These are phyloP conservation scores for Esox lucius DNA, from an alignment of 2,797 vertebrate species.

Conservation along the genomic window DNA sequence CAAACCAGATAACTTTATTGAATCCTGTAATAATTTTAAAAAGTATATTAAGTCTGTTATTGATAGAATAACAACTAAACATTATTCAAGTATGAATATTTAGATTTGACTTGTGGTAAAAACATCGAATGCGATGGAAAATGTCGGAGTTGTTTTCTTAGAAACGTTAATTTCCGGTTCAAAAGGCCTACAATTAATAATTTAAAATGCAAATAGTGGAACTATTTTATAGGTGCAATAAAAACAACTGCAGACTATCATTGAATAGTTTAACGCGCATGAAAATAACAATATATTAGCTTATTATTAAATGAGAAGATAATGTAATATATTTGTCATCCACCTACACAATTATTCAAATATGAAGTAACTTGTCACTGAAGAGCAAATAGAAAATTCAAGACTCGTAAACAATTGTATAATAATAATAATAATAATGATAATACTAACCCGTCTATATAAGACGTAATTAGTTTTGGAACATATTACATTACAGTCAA, in stretches of 20 bases:
- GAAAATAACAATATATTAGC: not conserved
- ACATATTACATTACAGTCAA: not conserved
- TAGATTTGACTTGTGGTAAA: not conserved
- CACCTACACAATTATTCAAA: too few species aligned
- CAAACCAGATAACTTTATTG: not conserved
- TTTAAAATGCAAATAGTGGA: not conserved
- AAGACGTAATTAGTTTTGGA: not conserved
- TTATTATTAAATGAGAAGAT: not conserved
- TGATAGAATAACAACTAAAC: not conserved
- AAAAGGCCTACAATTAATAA: not conserved
- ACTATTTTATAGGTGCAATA: not conserved
- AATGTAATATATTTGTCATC: too few species aligned
- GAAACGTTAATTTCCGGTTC: not conserved
- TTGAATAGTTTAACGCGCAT: not conserved
- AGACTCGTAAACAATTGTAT: too few species aligned
- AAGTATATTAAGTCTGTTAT: too few species aligned
- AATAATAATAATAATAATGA: too few species aligned
- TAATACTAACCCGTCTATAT: too few species aligned
- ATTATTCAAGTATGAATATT: not conserved
- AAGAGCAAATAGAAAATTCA: too few species aligned
- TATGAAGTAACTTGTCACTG: too few species aligned
- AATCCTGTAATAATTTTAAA: not conserved
- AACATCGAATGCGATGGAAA: not conserved
- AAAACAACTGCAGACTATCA: not conserved
- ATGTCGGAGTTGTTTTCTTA: not conserved